A percentile compares a stretch with the other conserved stretches of the same genome.
phyloP scores from a whole-genome alignment of 2,113 vertebrate genomes.

The Suricata suricatta region DNA sequence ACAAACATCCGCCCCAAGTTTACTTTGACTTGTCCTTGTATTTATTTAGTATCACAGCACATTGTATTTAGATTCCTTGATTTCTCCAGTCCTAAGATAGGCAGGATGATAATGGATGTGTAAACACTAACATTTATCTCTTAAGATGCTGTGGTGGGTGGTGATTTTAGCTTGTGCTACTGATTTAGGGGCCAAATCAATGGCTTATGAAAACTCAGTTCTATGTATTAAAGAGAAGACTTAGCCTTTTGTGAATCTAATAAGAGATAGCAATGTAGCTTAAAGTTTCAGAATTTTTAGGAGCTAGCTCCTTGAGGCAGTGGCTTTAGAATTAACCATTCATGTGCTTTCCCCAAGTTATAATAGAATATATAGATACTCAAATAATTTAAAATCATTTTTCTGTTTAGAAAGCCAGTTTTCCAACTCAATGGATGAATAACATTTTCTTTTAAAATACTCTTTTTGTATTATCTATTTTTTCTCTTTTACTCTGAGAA shows the following conservation, averaged over 20 bases:
- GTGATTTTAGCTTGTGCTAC: neutral
- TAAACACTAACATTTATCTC: neutral
- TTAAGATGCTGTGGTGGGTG: neutral
- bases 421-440: neutral
- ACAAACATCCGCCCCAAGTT: neutral
- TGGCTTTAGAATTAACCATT: neutral
- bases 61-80: neutral
- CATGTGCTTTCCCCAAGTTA: neutral
- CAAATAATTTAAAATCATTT: neutral
- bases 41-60: neutral
- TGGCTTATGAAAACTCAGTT: neutral
- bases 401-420: neutral
- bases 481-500: conserved; percentile 55
- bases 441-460: conserved; percentile 53
- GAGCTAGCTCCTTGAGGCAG: neutral
- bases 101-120: neutral
- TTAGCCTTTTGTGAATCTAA: neutral
- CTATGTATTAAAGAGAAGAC: neutral
- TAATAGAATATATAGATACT: neutral
- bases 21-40: neutral
- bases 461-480: conserved; percentile 32
- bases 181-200: neutral
- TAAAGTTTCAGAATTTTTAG: conserved; percentile 28
- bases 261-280: neutral
- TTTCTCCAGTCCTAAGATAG: neutral